Evolutionary conservation across 2,797 vertebrate species (phyloP).

Genomic region (Chloroceryle inda): DNA sequence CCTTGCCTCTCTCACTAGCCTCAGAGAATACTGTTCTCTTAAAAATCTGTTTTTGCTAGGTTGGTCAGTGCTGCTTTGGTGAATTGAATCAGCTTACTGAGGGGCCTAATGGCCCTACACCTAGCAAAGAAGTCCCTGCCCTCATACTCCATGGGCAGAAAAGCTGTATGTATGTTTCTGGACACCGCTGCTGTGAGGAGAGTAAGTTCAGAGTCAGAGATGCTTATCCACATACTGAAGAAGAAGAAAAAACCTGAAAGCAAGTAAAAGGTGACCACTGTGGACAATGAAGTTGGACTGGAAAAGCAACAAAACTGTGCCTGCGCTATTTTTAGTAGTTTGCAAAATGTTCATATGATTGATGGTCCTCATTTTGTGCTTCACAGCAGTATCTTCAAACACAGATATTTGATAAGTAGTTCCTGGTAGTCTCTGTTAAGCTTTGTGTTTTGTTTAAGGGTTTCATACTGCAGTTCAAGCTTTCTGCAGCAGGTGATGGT

Average conservation of each 20-base stretch:
- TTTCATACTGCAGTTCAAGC: background rate
- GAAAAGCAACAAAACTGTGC: background rate
- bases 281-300: background rate
- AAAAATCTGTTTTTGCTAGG: background rate
- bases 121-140: background rate
- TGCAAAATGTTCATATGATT: background rate
- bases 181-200: background rate
- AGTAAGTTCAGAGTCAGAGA: background rate
- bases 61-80: background rate
- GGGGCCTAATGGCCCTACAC: background rate
- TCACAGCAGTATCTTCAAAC: background rate
- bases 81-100: background rate
- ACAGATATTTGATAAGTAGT: background rate
- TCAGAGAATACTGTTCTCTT: background rate
- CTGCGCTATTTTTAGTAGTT: background rate
- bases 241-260: background rate
- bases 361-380: background rate
- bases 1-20: background rate
- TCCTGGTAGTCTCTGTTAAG: background rate
- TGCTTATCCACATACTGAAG: background rate
- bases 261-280: background rate
- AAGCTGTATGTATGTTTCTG: background rate
- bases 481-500: background rate
- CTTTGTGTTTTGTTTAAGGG: background rate
- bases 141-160: background rate